Evolutionary conservation across 1,140 invertebrate genomes (phyloP), one percentile per base, ranked within the genome.

Genomic region (Drusus annulatus): DNA sequence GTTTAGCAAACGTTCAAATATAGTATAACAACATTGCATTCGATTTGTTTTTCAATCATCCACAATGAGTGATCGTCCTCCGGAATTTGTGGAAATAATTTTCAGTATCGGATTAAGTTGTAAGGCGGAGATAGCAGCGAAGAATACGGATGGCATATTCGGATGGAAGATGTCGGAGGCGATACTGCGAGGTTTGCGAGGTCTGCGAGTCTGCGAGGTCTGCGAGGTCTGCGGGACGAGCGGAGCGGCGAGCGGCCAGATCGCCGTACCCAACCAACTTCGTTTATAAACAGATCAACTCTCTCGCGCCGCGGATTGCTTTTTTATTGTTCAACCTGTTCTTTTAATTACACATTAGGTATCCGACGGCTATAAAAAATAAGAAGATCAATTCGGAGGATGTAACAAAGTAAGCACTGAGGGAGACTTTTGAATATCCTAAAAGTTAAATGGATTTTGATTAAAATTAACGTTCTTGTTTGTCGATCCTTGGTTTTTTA

Each of bases 261-360:
- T 50, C 36, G 74, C 19, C 80, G 78, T 16, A 51, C 51, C 52
- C 50, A 19, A 23, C 52, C 50, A 19, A 23, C 60, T 73, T 60
- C 65, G 68, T 79, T 63, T 75, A 75, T 75, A 75, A 74, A 75
- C 69, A 79, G 78, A 79, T 79, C 78, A 75, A 31, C 69, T 58
- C 65, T 60, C 36, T 31, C 68, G 51, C 54, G 69, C 78, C 31
- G 68, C 54, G 63, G 36, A 63, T 79, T 51, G 68, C 68, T 79
- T 79, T 79, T 79, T 79, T 73, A 79, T 74, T 74, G 78, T 74
- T 79, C 69, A 74, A 79, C 78, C 78, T 79, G 68, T 79, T 73
- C 78, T 79, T 79, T 79, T 79, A 79, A 79, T 79, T 79, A 79
- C 78, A 74, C 25, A 79, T 79, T 79, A 75, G 78, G 69, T 79